These are phyloP conservation scores for Latheticus oryzae DNA, from an alignment of 2,888 invertebrate species.

Conservation along the genomic window DNA sequence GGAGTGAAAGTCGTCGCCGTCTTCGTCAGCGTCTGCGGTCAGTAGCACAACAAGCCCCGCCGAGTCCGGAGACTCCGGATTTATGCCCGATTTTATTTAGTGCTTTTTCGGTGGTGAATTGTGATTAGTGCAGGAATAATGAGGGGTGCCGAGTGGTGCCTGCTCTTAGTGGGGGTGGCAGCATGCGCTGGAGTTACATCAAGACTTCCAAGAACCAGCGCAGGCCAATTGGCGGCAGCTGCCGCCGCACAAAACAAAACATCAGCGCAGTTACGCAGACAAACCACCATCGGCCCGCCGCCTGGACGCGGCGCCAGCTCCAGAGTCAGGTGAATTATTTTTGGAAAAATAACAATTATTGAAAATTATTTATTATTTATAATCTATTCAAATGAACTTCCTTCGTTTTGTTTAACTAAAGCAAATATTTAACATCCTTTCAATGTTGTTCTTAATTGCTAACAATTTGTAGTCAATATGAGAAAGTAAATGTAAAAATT, in stretches of 20 bases:
- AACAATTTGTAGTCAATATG: no score
- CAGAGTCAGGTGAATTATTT: conserved; percentile 55
- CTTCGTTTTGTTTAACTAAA: no score
- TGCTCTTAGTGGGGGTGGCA: conserved; percentile 54
- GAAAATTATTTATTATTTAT: background rate
- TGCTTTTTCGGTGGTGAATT: conserved; percentile 26
- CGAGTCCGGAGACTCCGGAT: conserved; percentile 50
- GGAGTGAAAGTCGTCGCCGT: conserved; percentile 55
- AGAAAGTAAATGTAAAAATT: conserved; percentile 22
- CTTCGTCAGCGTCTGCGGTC: conserved; percentile 58
- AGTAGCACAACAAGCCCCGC: conserved; percentile 63
- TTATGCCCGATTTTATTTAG: conserved; percentile 3
- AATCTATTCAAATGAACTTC: no score
- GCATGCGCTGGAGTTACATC: conserved; percentile 61
- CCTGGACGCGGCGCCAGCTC: conserved; percentile 58
- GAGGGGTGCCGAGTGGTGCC: conserved; percentile 60
- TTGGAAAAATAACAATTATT: background rate
- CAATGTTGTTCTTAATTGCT: no score
- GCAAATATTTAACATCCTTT: no score
- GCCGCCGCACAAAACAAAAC: conserved; percentile 64
- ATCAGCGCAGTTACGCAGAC: conserved; percentile 57
- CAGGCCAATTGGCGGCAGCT: conserved; percentile 68
- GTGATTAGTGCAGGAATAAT: conserved; percentile 51
- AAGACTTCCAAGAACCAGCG: conserved; percentile 71
- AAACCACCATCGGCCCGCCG: conserved; percentile 56